Conservation (phyloP, 2,113 vertebrate species). For the Rutilus rutilus region DNA sequence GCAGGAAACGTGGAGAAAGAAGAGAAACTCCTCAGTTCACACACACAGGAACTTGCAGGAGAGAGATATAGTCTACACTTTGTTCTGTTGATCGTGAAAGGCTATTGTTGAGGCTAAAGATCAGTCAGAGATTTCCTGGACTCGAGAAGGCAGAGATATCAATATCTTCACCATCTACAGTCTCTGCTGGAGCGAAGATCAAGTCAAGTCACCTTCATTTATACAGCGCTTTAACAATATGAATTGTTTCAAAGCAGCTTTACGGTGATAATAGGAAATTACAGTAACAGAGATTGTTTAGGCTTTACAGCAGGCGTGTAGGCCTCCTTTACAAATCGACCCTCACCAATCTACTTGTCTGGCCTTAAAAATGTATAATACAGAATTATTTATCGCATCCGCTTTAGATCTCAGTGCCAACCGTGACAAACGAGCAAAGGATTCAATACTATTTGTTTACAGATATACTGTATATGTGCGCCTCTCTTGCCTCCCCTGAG, state of each 20-base stretch:
- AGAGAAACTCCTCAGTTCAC: neutral
- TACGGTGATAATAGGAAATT: no score
- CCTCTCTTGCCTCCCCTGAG: no score
- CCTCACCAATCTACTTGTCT: no score
- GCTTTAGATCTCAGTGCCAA: conserved; percentile 9
- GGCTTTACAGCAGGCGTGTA: no score
- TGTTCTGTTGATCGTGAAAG: conserved; percentile 36
- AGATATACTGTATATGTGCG: neutral
- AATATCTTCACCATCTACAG: conserved; percentile 55
- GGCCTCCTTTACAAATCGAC: no score
- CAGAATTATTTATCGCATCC: no score
- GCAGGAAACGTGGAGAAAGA: neutral
- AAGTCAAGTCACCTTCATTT: neutral
- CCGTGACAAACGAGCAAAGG: conserved; percentile 55
- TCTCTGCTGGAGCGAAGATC: conserved; percentile 50
- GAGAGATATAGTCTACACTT: neutral
- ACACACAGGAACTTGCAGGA: neutral
- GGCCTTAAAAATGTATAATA: no score
- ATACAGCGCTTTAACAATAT: no score
- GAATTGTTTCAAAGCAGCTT: no score
- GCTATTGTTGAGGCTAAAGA: conserved; percentile 54
- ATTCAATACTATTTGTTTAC: conserved; percentile 25
- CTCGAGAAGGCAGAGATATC: conserved; percentile 57
- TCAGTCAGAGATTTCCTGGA: conserved; percentile 46
- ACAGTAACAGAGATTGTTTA: no score